Evolutionary conservation across 2,113 vertebrate genomes (phyloP), one percentile per base, ranked within the genome.

Genomic region (Talpa occidentalis): DNA sequence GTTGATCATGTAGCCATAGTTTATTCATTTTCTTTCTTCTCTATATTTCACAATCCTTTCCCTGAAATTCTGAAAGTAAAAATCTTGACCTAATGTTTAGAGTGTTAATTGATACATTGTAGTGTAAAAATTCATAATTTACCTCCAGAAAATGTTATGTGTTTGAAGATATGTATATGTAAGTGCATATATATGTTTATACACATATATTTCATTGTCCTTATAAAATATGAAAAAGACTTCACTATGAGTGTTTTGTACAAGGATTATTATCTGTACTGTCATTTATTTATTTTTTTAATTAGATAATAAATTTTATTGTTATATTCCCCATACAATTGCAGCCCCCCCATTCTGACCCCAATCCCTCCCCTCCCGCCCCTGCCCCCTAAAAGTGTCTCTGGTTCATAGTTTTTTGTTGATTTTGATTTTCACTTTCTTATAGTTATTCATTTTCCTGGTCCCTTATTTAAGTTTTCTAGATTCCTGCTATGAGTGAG

Each of bases 1-100:
- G 11, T 44, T 90, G 47, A 67, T 7, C 2, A 15, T 11, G 3
- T 40, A 85, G 32, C 42, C 64, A 40, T 49, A 86, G 72, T 44
- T 93, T 52, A 64, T 79, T 92, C 16, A 84, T 78, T 86, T 96
- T 94, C 72, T 77, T 72, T 76, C 30, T 40, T 76, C 24, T 37
- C 0, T 60, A 56, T 60, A 52, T 86, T 81, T 60, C 40, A 15
- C 2, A 4, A 77, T 77, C 9, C 0, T 15, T 66, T 77, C 22
- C 78, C 83, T 88, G 70, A 83, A 94, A 73, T 73, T 88, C 32
- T 47, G 28, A 83, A 83, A 59, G 37, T 72, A 49, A 82, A 87
- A 94, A 77, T 56, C 47, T 80, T 90, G 21, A 70, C 37, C 26
- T 26, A 32, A 42, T 47, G 14, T 84, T 44, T 66, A 40, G 32